Evolutionary conservation across 2,113 vertebrate genomes (phyloP).

Genomic region (Peromyscus maniculatus): DNA sequence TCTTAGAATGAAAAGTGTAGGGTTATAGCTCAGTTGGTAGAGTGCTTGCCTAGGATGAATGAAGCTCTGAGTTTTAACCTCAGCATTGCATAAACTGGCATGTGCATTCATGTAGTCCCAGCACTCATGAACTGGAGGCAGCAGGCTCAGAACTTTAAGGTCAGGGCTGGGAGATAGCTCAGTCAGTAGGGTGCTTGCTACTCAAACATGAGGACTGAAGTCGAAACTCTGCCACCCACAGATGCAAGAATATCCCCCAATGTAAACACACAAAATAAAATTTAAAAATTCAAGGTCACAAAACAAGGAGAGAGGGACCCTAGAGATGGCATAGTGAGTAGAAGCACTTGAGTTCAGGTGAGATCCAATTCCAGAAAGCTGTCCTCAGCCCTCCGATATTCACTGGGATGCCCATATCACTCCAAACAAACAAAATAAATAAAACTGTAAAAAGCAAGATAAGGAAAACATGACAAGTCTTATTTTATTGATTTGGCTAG

Average conservation of each 20-base stretch:
- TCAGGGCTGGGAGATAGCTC: background rate
- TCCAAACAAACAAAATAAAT: background rate
- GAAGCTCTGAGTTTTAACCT: background rate
- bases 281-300: background rate
- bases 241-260: no score
- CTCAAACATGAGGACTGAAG: background rate
- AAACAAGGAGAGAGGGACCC: background rate
- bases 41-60: background rate
- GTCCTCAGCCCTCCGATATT: background rate
- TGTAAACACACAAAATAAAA: background rate
- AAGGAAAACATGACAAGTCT: background rate
- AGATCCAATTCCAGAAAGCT: background rate
- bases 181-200: no score
- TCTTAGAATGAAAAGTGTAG: background rate
- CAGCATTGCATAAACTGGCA: background rate
- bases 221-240: background rate
- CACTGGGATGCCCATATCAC: background rate
- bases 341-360: background rate
- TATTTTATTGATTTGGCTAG: background rate
- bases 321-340: background rate
- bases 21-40: no score
- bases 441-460: background rate
- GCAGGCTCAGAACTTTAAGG: background rate
- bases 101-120: background rate
- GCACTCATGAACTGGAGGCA: background rate